Conservation (phyloP, 2,797 vertebrate genomes). For the Chiloscyllium punctatum region DNA sequence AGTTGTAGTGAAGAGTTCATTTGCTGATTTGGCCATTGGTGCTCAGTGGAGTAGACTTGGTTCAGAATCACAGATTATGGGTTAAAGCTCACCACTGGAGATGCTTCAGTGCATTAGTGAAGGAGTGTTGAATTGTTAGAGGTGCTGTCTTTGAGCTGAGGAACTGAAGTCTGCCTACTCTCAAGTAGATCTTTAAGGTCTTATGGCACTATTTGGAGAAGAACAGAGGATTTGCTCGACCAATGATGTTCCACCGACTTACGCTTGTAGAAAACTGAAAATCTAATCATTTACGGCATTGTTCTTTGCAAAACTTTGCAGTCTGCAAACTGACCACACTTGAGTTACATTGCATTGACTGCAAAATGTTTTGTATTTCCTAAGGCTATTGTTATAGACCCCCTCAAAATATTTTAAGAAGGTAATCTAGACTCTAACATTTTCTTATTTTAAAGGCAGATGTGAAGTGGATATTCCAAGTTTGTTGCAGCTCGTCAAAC, state of each 20-base stretch:
- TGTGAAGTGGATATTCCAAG: no score
- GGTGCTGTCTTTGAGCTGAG: background rate
- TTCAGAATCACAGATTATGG: no score
- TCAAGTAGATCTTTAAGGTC: background rate
- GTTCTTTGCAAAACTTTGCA: background rate
- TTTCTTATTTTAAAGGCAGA: no score
- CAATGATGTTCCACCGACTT: background rate
- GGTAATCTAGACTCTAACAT: no score
- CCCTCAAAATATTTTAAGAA: no score
- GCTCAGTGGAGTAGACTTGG: background rate
- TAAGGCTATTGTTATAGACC: background rate
- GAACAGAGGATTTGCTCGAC: background rate
- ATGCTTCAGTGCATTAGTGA: background rate
- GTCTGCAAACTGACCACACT: background rate
- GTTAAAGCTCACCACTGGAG: background rate
- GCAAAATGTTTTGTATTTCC: background rate
- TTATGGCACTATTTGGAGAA: no score
- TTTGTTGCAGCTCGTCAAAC: no score
- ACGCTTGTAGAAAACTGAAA: background rate
- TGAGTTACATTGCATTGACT: background rate
- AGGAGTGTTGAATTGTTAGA: background rate
- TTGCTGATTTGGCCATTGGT: background rate
- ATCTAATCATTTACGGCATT: background rate
- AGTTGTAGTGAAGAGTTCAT: background rate
- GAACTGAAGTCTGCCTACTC: background rate